Evolutionary conservation across 2,797 vertebrate species (phyloP).

Genomic region (Siniperca obscura): DNA sequence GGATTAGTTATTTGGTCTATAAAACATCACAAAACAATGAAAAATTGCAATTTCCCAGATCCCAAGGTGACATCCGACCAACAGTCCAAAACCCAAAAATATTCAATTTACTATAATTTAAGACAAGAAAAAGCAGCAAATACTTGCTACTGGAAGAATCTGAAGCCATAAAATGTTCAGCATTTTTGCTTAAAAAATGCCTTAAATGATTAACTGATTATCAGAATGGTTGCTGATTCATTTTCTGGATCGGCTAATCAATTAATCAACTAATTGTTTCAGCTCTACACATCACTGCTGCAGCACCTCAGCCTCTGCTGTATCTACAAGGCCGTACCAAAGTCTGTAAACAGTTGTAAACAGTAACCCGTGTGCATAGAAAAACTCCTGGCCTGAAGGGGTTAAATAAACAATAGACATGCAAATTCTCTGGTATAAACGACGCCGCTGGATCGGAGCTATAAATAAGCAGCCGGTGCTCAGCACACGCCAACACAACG

Average conservation of each 20-base stretch:
- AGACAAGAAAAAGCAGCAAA: neutral
- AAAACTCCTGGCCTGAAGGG: conserved; percentile 10
- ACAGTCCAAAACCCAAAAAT: neutral
- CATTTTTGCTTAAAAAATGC: neutral
- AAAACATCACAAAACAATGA: conserved; percentile 2
- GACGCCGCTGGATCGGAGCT: conserved; percentile 48
- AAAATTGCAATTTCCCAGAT: neutral
- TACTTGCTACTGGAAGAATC: neutral
- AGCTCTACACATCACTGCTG: neutral
- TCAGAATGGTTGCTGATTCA: neutral
- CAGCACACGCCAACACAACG: conserved; percentile 39
- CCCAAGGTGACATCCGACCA: neutral
- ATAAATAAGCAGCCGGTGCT: conserved; percentile 74
- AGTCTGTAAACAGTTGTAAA: neutral
- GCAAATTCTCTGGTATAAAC: conserved; percentile 70
- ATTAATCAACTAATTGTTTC: neutral
- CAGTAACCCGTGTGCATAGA: neutral
- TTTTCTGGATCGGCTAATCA: neutral
- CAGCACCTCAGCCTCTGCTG: neutral
- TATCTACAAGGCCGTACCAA: neutral
- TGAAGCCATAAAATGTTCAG: neutral
- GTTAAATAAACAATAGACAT: conserved; percentile 69
- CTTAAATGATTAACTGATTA: neutral
- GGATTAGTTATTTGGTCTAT: neutral
- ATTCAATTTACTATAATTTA: neutral